Conservation (phyloP, 2,797 vertebrate species). For the Petrocephalus schoutedeni region DNA sequence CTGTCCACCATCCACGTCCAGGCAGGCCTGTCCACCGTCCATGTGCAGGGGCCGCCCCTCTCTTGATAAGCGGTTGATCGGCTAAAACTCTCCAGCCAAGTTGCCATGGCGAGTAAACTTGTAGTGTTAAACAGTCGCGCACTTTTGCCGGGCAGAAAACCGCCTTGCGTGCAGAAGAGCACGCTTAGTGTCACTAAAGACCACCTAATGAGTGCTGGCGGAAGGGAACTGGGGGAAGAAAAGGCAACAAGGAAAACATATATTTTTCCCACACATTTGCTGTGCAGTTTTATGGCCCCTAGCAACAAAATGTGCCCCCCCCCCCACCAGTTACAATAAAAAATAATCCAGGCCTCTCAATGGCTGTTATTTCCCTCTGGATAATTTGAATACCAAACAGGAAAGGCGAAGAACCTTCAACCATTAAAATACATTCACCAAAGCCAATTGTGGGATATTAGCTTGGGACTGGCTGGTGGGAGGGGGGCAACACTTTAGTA, state of each 20-base stretch:
- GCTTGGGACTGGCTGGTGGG: constrained; percentile 58
- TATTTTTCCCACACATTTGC: constrained; percentile 32
- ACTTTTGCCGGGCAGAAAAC: background rate
- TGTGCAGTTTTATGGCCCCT: background rate
- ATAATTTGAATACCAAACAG: constrained; percentile 23
- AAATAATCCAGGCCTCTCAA: constrained; percentile 35
- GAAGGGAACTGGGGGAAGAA: background rate
- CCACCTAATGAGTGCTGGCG: background rate
- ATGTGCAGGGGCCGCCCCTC: background rate
- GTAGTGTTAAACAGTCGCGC: background rate
- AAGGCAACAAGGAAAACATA: background rate
- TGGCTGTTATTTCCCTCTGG: constrained; percentile 26
- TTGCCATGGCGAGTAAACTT: background rate
- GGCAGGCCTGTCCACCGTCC: background rate
- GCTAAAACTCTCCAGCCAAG: background rate
- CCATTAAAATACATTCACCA: constrained; percentile 65
- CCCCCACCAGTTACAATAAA: background rate
- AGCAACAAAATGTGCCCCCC: background rate
- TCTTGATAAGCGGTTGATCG: background rate
- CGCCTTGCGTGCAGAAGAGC: background rate
- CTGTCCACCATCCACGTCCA: background rate
- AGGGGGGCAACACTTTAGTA: constrained; percentile 53
- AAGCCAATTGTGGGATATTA: constrained; percentile 73
- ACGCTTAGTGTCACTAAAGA: background rate
- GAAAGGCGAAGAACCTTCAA: constrained; percentile 47